These are phyloP conservation scores for Tachycineta bicolor DNA, from an alignment of 2,113 vertebrate genomes.

Conservation along the genomic window DNA sequence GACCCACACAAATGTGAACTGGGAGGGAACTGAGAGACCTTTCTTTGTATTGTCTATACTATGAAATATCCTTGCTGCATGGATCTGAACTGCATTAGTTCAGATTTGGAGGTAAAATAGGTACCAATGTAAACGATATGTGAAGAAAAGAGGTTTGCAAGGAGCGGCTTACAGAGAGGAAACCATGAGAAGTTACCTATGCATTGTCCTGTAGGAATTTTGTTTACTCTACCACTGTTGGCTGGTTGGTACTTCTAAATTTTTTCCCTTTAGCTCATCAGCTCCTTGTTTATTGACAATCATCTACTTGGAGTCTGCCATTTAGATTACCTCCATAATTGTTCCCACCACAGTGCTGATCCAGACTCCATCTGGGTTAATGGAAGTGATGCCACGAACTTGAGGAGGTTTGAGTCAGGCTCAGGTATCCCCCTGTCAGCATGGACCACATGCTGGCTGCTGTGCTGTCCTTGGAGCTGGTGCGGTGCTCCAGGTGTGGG, in stretches of 20 bases:
- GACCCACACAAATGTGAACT: background rate
- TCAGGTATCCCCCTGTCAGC: background rate
- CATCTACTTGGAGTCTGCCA: background rate
- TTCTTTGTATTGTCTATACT: background rate
- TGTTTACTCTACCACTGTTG: background rate
- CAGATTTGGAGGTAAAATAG: background rate
- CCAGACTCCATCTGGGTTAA: background rate
- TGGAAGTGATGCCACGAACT: background rate
- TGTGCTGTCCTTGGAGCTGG: background rate
- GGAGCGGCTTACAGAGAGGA: background rate
- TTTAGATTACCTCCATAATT: background rate
- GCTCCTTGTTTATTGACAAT: background rate
- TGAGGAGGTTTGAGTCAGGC: background rate
- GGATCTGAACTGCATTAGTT: background rate
- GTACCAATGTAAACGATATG: background rate
- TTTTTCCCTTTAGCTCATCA: background rate
- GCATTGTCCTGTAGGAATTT: background rate
- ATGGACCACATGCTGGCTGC: rapidly evolving
- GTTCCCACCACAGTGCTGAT: background rate
- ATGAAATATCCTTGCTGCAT: background rate
- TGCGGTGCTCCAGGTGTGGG: background rate
- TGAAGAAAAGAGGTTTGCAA: background rate
- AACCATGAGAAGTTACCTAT: background rate
- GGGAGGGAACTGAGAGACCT: background rate
- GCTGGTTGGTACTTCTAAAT: background rate